Evolutionary conservation across 2,888 invertebrate genomes (phyloP).

Genomic region (Drosophila cyrtoloma): DNA sequence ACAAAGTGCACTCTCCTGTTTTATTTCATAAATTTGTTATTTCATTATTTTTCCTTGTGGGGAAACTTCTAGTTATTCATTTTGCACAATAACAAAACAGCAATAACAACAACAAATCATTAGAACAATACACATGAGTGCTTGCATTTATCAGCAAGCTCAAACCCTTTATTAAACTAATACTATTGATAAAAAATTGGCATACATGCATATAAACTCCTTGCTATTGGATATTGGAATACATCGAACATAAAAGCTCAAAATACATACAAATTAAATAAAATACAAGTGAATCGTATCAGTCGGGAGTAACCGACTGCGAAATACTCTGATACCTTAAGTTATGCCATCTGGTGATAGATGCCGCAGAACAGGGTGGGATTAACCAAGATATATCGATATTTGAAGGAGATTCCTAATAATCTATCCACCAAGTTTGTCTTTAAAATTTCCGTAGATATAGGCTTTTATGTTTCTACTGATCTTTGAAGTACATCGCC

Average conservation of each 20-base stretch:
- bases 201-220: neutral
- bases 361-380: too few species aligned
- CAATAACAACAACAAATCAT: neutral
- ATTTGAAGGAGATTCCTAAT: neutral
- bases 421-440: neutral
- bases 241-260: neutral
- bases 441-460: rapidly evolving
- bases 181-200: neutral
- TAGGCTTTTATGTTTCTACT: neutral
- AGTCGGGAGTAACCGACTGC: too few species aligned
- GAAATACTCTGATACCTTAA: too few species aligned
- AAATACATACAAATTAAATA: neutral
- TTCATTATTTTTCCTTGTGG: neutral
- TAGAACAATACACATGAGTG: neutral
- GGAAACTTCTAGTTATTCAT: neutral
- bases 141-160: neutral
- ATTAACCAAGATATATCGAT: neutral
- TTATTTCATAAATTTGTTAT: neutral
- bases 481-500: too few species aligned
- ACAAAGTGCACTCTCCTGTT: neutral
- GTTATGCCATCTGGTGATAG: too few species aligned
- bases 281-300: too few species aligned
- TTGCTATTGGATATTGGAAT: neutral
- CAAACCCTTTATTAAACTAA: neutral
- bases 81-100: neutral